Conservation (phyloP, 2,797 vertebrate species). For the Sebastes wilsoni region DNA sequence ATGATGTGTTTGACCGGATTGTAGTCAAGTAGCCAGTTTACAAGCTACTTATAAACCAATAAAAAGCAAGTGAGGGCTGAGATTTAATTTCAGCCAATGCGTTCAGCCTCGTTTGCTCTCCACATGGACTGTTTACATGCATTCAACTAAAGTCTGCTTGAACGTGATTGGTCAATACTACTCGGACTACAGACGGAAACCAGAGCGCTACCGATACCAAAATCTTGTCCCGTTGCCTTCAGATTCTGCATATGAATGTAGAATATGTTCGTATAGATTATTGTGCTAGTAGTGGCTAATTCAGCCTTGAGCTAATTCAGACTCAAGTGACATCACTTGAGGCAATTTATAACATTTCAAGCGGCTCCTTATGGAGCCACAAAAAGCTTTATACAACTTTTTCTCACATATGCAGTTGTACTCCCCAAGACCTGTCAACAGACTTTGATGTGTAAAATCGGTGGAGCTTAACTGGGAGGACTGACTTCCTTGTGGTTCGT, state of each 20-base stretch:
- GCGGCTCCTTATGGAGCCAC: not conserved
- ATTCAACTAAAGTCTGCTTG: too few relatives aligned
- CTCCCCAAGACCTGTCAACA: not conserved
- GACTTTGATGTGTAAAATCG: not conserved
- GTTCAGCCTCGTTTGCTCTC: too few relatives aligned
- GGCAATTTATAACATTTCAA: not conserved
- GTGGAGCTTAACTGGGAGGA: not conserved
- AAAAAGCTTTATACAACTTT: not conserved
- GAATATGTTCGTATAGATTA: not conserved
- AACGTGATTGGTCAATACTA: too few relatives aligned
- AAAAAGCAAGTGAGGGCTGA: too few relatives aligned
- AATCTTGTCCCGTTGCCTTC: too few relatives aligned
- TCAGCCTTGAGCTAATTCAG: not conserved
- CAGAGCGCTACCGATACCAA: too few relatives aligned
- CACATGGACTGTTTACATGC: too few relatives aligned
- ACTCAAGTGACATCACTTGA: not conserved
- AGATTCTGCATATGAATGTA: not conserved
- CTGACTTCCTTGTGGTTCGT: not conserved
- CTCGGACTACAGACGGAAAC: too few relatives aligned
- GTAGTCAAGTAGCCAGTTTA: not conserved
- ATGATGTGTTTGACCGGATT: not conserved
- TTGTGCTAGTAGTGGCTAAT: not conserved
- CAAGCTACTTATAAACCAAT: too few relatives aligned
- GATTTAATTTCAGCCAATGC: too few relatives aligned
- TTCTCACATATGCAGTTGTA: not conserved